Evolutionary conservation across 2,888 invertebrate genomes (phyloP).

Genomic region (Lepidochrysops patricia): DNA sequence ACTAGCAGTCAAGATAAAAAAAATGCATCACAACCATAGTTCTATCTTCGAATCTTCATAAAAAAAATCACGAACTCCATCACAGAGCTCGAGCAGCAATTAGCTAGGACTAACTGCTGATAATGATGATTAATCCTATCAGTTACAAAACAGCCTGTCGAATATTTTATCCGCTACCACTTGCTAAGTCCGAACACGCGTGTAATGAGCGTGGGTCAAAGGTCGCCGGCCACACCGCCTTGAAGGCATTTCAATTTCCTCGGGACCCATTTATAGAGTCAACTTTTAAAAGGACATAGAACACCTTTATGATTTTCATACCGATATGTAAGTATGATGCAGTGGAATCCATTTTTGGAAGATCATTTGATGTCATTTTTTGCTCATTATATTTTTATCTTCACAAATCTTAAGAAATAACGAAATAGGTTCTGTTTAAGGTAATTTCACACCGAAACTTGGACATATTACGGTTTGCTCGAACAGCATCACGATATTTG

Average conservation of each 20-base stretch:
- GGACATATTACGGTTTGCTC: no score
- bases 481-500: no score
- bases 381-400: no score
- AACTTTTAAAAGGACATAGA: not conserved
- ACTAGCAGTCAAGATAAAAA: no score
- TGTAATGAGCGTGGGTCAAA: constrained; percentile 1
- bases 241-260: not conserved
- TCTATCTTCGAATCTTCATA: no score
- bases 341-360: not conserved
- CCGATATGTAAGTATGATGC: not conserved
- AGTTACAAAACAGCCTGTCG: not conserved
- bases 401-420: no score
- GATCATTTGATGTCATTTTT: not conserved
- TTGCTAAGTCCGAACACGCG: not conserved
- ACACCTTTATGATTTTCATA: not conserved
- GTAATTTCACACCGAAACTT: no score
- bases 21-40: no score
- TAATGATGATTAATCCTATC: not conserved
- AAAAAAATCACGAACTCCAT: no score
- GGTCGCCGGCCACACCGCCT: not conserved
- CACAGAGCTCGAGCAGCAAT: not conserved
- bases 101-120: not conserved
- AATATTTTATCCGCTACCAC: not conserved
- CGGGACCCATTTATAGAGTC: not conserved
- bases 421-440: no score